Evolutionary conservation across 2,113 vertebrate genomes (phyloP).

Genomic region (Tyrannus savana): DNA sequence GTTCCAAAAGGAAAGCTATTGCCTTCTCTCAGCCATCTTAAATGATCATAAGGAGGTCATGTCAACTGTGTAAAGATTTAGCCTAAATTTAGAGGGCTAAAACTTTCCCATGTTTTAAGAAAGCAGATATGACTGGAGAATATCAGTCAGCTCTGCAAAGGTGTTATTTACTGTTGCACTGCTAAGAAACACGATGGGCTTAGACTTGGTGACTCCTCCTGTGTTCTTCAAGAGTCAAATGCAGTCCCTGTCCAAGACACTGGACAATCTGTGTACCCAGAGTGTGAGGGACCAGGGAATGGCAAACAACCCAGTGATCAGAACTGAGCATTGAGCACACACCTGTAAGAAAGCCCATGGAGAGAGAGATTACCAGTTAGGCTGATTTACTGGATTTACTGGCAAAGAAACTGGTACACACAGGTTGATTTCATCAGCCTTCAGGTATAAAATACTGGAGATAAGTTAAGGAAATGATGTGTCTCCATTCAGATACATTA

Average conservation of each 20-base stretch:
- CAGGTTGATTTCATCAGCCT: background rate
- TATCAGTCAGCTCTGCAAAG: background rate
- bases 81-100: background rate
- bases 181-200: fast-evolving
- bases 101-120: background rate
- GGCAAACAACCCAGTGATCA: background rate
- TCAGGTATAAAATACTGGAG: background rate
- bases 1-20: background rate
- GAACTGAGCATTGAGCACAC: fast-evolving
- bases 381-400: background rate
- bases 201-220: background rate
- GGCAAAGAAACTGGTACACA: background rate
- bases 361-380: background rate
- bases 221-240: background rate
- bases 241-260: background rate
- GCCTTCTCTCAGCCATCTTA: background rate
- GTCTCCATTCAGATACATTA: background rate
- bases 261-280: background rate
- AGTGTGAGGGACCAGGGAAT: background rate
- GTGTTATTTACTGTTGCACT: background rate
- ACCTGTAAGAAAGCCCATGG: background rate
- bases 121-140: background rate
- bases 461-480: background rate
- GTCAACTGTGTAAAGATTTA: background rate
- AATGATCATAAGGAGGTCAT: background rate